Percentiles rank a stretch among this genome's conserved stretches.
phyloP scores from a whole-genome alignment of 2,113 vertebrate genomes.

The Okapia johnstoni region DNA sequence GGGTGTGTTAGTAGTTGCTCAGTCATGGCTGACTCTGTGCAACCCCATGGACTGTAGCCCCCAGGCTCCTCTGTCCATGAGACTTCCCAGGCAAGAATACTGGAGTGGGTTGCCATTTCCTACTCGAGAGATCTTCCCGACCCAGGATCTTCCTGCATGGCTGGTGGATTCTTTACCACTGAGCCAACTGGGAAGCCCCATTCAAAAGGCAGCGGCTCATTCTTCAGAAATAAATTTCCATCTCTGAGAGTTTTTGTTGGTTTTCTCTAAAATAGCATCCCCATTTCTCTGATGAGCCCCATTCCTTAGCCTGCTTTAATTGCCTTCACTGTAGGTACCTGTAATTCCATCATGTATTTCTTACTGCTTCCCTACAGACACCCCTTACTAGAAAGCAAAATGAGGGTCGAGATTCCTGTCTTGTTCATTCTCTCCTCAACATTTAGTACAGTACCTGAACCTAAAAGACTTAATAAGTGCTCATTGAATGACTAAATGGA shows the following conservation, averaged over 20 bases:
- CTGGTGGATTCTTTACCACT: not conserved
- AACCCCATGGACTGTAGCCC: not conserved
- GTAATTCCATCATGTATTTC: not conserved
- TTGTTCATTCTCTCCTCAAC: not conserved
- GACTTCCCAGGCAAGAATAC: not conserved
- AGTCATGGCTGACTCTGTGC: not conserved
- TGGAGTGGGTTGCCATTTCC: not conserved
- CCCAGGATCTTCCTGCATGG: not conserved
- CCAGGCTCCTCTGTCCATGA: not conserved
- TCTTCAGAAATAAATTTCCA: not conserved
- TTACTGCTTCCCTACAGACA: not conserved
- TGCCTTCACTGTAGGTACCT: not conserved
- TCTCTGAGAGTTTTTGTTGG: not conserved
- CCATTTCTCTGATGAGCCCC: not conserved
- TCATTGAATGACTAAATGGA: not conserved
- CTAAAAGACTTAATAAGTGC: not conserved
- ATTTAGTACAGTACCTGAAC: not conserved
- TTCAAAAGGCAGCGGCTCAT: accelerated
- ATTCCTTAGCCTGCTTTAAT: not conserved
- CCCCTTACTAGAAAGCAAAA: not conserved
- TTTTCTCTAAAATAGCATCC: not conserved
- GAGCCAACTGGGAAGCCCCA: not conserved
- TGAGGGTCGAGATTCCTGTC: not conserved
- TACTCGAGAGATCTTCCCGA: not conserved
- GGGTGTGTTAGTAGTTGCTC: not conserved